Percentiles rank a stretch among this genome's conserved stretches.
Evolutionary conservation across 2,113 vertebrate species (phyloP).

Genomic region (Phyllostomus discolor): DNA sequence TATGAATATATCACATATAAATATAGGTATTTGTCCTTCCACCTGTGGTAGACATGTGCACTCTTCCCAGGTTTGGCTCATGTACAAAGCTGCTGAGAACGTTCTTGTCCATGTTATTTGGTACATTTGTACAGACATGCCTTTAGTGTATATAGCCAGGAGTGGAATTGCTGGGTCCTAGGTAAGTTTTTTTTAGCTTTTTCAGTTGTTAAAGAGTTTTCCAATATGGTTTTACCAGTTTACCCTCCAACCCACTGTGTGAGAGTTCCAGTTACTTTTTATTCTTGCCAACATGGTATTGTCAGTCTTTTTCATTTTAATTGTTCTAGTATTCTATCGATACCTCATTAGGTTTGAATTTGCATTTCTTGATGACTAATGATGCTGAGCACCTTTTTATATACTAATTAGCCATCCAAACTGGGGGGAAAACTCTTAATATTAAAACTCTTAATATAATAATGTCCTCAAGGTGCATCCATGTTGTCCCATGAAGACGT

Average conservation of each 20-base stretch:
- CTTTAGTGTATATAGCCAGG: not conserved
- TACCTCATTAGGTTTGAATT: not conserved
- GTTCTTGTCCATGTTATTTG: not conserved
- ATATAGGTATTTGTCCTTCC: not conserved
- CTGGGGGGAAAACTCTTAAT: not conserved
- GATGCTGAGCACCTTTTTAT: not conserved
- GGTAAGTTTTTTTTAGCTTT: not conserved
- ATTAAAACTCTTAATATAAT: not conserved
- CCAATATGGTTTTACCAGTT: not conserved
- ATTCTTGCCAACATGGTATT: not conserved
- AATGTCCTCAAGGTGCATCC: not conserved
- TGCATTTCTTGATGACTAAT: not conserved
- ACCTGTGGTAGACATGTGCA: not conserved
- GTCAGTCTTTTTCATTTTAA: not conserved
- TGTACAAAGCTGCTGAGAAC: not conserved
- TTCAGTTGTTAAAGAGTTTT: not conserved
- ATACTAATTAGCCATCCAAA: not conserved
- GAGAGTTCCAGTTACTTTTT: not conserved
- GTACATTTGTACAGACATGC: not conserved
- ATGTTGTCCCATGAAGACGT: not conserved
- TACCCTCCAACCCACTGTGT: not conserved
- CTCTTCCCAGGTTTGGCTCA: not conserved
- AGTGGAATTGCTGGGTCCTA: not conserved
- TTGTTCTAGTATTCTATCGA: not conserved
- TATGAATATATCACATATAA: not conserved